Base-by-base conservation (phyloP, 37 sponge, comb jelly and placozoan species). In the Geodia barretti region DNA sequence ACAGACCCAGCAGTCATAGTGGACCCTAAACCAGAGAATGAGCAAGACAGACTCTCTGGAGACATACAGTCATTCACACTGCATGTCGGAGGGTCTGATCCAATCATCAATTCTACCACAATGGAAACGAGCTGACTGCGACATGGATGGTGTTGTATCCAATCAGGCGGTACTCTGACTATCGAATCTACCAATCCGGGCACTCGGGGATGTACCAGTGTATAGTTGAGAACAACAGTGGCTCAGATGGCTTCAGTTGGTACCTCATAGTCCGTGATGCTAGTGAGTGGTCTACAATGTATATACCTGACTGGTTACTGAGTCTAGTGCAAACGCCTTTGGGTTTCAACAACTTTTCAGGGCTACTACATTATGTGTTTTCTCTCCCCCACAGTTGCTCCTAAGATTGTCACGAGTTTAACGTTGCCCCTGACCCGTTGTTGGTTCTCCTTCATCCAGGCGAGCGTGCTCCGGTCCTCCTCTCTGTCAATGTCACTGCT, bases 151-250 rank as follows among this genome's bases (percentile, higher is more conserved):
- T 4, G 70, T 61, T 60, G 42, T 23, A 2, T 23, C n/a, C 17
- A 68, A 30, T 23, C n/a, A n/a, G 72, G 35, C 14, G 69, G 41
- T 32, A 29, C 30, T 3, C 66, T 79, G 30, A 68, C 30, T n/a
- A 76, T 78, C n/a, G 36, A 71, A 21, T 5, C 47, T 1, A 70
- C 75, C 0, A 4, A 20, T 17, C 58, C 43, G 40, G 37, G 21
- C 34, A 90, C 72, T 72, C 64, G 42, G 90, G 90, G 24, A 76
- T 90, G 68, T 90, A 84, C 75, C 90, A 90, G 80, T 90, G 90
- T 43, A 69, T 84, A 60, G 85, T 29, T 7, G 60, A 29, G 60
- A 84, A 84, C 69, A 63, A 9, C 24, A 33, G 62, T 59, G 76
- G 38, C 3, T 33, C 41, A 23, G 75, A 20, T 61, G n/a, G 4